Conservation (phyloP, 2,797 vertebrate genomes). For the Scyliorhinus canicula region DNA sequence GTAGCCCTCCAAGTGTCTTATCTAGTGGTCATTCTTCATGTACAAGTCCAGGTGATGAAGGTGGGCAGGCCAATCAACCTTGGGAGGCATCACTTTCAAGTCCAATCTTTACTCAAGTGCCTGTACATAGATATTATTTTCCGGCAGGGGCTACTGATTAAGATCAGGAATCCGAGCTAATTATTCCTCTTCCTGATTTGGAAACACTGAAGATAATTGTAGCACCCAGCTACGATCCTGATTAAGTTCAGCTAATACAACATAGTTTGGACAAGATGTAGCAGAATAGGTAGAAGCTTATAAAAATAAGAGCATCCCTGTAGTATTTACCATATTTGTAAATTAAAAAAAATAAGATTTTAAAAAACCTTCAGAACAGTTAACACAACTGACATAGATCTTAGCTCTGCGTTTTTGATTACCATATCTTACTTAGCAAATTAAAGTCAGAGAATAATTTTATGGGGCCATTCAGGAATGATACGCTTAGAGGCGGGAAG, state of each 20-base stretch:
- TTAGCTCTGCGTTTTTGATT: background rate
- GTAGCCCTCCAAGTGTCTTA: background rate
- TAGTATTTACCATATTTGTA: no score
- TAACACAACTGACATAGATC: background rate
- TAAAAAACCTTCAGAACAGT: background rate
- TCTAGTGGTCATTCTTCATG: background rate
- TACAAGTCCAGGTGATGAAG: background rate
- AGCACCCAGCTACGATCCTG: background rate
- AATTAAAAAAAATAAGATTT: background rate
- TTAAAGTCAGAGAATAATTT: background rate
- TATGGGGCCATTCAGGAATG: background rate
- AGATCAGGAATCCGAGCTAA: background rate
- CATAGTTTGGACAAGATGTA: background rate
- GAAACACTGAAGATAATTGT: background rate
- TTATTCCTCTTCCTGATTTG: background rate
- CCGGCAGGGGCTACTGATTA: background rate
- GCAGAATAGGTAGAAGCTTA: background rate
- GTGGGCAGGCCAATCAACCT: background rate
- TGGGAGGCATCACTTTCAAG: background rate
- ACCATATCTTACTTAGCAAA: background rate
- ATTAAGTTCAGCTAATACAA: background rate
- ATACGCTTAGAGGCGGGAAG: no score
- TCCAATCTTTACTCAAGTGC: background rate
- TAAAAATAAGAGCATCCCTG: background rate
- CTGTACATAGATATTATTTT: background rate